phyloP scores from a whole-genome alignment of 2,113 vertebrate species.

The Albula glossodonta region DNA sequence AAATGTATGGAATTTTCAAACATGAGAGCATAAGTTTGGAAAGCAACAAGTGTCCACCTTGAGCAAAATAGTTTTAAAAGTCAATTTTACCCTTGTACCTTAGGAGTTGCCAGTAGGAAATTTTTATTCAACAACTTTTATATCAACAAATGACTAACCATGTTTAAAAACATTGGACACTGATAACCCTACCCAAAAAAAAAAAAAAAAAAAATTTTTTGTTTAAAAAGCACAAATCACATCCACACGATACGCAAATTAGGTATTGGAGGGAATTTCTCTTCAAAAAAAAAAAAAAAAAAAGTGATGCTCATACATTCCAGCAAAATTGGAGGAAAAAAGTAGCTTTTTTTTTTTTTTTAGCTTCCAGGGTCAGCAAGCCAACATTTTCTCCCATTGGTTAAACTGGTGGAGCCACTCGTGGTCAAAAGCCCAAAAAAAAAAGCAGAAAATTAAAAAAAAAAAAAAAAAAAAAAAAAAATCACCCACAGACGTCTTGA shows the following conservation, averaged over 20 bases:
- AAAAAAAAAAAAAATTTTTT: slow-evolving; percentile 27
- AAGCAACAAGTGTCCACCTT: neutral
- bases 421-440: neutral
- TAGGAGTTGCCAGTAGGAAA: neutral
- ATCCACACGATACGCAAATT: neutral
- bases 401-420: neutral
- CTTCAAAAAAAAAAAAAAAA: neutral
- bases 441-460: too few relatives aligned
- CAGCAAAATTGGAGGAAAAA: neutral
- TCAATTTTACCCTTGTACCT: neutral
- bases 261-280: neutral
- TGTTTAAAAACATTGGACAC: neutral
- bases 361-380: neutral
- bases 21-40: neutral
- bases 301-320: neutral
- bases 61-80: neutral
- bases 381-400: neutral
- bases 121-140: neutral
- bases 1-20: neutral
- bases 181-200: neutral
- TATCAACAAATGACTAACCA: neutral
- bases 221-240: neutral
- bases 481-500: neutral
- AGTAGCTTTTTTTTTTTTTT: neutral
- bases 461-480: neutral